These are phyloP conservation scores for Egretta garzetta DNA, from an alignment of 2,113 vertebrate genomes.

Conservation along the genomic window DNA sequence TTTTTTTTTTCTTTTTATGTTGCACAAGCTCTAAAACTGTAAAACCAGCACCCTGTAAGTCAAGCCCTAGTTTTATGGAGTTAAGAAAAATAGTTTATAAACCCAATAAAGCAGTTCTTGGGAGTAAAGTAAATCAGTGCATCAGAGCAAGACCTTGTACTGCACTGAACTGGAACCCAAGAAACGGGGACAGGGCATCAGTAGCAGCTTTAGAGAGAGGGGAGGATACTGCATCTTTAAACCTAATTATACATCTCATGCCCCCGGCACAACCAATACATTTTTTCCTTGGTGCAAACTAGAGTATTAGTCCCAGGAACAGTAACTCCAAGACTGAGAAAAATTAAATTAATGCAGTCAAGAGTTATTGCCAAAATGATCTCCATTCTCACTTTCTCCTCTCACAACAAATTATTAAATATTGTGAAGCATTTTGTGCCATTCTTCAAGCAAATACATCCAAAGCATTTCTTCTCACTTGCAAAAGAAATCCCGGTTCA, in stretches of 20 bases:
- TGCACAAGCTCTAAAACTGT: conserved; percentile 40
- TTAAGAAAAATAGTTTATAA: conserved; percentile 10
- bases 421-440: background rate
- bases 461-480: background rate
- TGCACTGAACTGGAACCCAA: background rate
- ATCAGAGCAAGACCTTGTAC: background rate
- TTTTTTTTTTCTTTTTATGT: background rate
- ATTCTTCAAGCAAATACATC: background rate
- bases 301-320: background rate
- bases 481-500: background rate
- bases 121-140: conserved; percentile 7
- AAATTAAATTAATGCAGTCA: background rate
- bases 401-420: background rate
- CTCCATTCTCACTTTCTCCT: background rate
- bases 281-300: background rate
- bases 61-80: conserved; percentile 29
- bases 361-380: background rate
- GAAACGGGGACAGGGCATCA: background rate
- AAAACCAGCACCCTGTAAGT: conserved; percentile 35
- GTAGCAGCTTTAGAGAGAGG: background rate
- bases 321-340: background rate
- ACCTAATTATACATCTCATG: background rate
- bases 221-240: background rate
- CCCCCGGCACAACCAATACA: background rate
- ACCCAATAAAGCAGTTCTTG: conserved; percentile 1